phyloP scores from a whole-genome alignment of 2,888 invertebrate species.

The Acheta domesticus region DNA sequence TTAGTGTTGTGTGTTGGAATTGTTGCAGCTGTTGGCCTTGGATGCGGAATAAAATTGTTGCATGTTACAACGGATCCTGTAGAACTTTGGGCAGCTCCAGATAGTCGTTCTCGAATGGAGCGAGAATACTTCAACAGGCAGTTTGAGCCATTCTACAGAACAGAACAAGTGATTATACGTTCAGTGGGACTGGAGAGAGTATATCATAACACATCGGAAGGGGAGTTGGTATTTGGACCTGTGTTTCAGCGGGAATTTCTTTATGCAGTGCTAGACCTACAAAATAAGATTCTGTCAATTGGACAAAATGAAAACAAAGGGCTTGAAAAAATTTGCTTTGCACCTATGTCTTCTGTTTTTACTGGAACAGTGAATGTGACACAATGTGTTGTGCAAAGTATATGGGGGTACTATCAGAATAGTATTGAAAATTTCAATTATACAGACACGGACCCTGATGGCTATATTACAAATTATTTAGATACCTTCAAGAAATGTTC shows the following conservation, averaged over 20 bases:
- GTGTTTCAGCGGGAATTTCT: slow-evolving; percentile 76
- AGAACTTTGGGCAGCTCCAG: slow-evolving; percentile 86
- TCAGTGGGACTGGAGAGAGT: slow-evolving; percentile 56
- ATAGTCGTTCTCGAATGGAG: slow-evolving; percentile 74
- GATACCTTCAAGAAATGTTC: slow-evolving; percentile 53
- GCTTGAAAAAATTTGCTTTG: slow-evolving; percentile 73
- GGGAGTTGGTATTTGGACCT: slow-evolving; percentile 52
- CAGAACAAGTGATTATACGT: slow-evolving; percentile 83
- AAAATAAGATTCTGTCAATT: slow-evolving; percentile 46
- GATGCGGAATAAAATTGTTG: slow-evolving; percentile 63
- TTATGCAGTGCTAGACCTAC: slow-evolving; percentile 64
- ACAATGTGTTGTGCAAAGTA: slow-evolving; percentile 77
- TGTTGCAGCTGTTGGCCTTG: slow-evolving; percentile 58
- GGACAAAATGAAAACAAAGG: slow-evolving; percentile 56
- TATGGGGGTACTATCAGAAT: slow-evolving; percentile 74
- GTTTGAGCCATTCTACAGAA: slow-evolving; percentile 86
- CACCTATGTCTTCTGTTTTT: slow-evolving; percentile 69
- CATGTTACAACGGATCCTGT: slow-evolving; percentile 82
- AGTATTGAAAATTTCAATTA: slow-evolving; percentile 49
- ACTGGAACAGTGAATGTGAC: slow-evolving; percentile 54
- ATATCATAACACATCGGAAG: slow-evolving; percentile 40
- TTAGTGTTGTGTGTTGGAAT: slow-evolving; percentile 61
- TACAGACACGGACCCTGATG: slow-evolving; percentile 35
- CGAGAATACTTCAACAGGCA: slow-evolving; percentile 81
- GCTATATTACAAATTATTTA: slow-evolving; percentile 48